Base-by-base conservation (phyloP, 1,140 invertebrate genomes). In the Pissodes strobi region DNA sequence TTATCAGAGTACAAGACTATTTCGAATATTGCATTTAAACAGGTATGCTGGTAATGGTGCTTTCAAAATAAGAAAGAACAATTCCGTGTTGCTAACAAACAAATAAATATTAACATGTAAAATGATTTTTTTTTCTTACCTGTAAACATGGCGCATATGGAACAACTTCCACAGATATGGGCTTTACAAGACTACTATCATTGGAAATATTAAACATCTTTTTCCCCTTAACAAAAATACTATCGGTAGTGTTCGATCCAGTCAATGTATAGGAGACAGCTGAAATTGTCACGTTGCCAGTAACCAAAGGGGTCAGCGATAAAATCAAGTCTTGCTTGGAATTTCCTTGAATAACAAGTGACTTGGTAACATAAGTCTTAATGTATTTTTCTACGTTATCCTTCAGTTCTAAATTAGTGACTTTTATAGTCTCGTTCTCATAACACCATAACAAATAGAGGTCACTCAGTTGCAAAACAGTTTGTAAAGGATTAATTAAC, bases 401-500 rank as follows among this genome's bases (percentile, higher is more conserved):
- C 57, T 68, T 70, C 1, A 74, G 69, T 12, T 74, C 71, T 56
- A 73, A 70, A 48, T 66, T 74, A 0, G 78, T 78, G 15, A 75
- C 27, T 6, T 80, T 78, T 18, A 80, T 76, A 15, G 77, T 74
- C 3, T 77, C 78, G 18, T 82, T 73, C 2, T 78, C 81, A 57
- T 92, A 90, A 15, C 81, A 86, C 92, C 93, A 96, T n/a, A 94
- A 77, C 13, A 95, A 77, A 70, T 87, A 84, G 2, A 96, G 81
- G 66, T 93, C 86, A 27, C 84, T 84, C 18, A 96, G 76, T 13
- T 85, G 79, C 48, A 95, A 73, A 2, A 87, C 79, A 39, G 94
- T 88, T 65, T 90, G 86, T n/a, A 95, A 79, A 1, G 90, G 90
- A 80, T 97, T 96, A 41, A 84, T 79, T 34, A 96, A 78, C 43